Base-by-base conservation (phyloP, 2,888 invertebrate species). In the Heteropelma amictum region DNA sequence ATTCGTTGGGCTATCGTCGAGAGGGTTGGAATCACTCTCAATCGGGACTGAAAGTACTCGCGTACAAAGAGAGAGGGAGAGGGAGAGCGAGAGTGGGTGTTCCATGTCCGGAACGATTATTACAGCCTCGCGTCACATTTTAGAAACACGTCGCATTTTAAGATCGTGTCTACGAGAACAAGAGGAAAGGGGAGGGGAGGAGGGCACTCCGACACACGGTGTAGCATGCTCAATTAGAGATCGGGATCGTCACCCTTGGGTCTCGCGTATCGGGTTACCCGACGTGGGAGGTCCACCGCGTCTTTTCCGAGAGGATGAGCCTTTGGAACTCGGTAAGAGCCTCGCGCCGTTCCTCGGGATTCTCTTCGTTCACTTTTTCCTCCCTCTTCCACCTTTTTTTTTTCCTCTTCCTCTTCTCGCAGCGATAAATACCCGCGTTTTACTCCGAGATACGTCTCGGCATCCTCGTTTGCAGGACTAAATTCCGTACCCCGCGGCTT, bases 251-350 rank as follows among this genome's bases (percentile, higher is more conserved):
- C 86, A 86, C 84, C 85, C 83, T 74, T 67, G 69, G 65, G 76
- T 72, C 76, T 74, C 65, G 78, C 78, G 79, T 84, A 85, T 87
- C 85, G 82, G 82, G 84, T 87, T 88, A 74, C 83, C 80, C 88
- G 80, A 87, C 87, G 88, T 88, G 88, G 88, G 89, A 85, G 89
- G 88, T 89, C 88, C 83, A 58, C 60, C 73, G 76, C 80, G 78
- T 88, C 87, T 84, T 84, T 89, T 89, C 87, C 88, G 80, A 82
- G 73, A 84, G 86, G 85, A 86, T 87, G 88, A 84, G 81, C 85
- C 77, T 78, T 78, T 82, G 88, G 87, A 88, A 89, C 86, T 88
- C 80, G 77, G 78, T 87, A 88, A 88, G 88, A 89, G 87, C 87
- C 88, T 88, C 87, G 40, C 88, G 84, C 88, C 85, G 84, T 78